Evolutionary conservation across 2,888 invertebrate species (phyloP), one percentile per base, ranked within the genome.

Genomic region (Emmelina monodactyla): DNA sequence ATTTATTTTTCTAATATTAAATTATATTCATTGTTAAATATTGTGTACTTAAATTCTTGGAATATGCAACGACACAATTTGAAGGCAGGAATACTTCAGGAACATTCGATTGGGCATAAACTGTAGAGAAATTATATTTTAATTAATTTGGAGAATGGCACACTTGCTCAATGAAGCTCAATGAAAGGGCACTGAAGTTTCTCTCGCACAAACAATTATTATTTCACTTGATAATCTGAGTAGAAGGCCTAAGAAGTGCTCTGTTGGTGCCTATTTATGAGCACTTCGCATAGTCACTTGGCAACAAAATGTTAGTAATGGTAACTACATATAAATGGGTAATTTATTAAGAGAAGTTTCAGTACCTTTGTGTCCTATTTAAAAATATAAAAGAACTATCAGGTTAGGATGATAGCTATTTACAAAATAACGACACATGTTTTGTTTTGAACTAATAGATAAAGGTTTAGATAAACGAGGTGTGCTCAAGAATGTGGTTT

Each of bases 121-220:
- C 38, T 46, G 42, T 40, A 37, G 38, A 46, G 38, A 38, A 40
- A 33, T 3, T 32, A 28, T 12, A 32, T 19, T 6, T 19, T 19
- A 19, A 6, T n/a, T n/a, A n/a, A n/a, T n/a, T 9, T 14, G n/a
- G n/a, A n/a, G 29, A 19, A 46, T 37, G 41, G 44, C 45, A 46
- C 47, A 50, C 51, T 67, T 73, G 78, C 78, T 78, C 78, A 78
- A 75, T 55, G 49, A 49, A 58, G 71, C 72, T 75, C 66, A 71
- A 72, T 31, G 48, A 50, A 47, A 42, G 19, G 9, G 19, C 19
- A 19, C 19, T 19, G 49, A 53, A 55, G 49, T 57, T 49, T 41
- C 46, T 54, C 57, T 67, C 72, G 75, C 76, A 75, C 75, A 76
- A 76, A 10, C 19, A 19, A n/a, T 19, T 6, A 6, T 19, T 40